Conservation (phyloP, 2,888 invertebrate genomes). For the Calliopum simillimum region DNA sequence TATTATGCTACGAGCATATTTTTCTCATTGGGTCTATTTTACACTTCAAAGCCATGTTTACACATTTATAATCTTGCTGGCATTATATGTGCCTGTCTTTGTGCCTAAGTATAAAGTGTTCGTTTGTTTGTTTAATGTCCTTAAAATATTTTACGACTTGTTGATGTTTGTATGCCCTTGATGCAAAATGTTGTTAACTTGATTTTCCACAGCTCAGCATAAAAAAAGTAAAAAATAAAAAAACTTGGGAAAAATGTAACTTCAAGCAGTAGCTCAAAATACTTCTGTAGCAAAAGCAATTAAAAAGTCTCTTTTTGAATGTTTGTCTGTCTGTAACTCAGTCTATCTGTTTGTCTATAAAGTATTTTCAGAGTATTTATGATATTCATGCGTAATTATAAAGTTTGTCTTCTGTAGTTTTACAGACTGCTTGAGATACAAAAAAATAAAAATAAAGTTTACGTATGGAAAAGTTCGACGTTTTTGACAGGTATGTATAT, state of each 20-base stretch:
- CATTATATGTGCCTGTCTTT: no score
- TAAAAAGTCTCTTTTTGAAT: background rate
- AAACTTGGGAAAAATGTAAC: no score
- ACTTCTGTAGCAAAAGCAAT: background rate
- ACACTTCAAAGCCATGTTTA: conserved; percentile 2
- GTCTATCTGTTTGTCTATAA: background rate
- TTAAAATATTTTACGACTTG: conserved; percentile 24
- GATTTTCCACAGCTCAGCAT: background rate
- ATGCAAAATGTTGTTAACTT: conserved; percentile 13
- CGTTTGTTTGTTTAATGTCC: conserved; percentile 1
- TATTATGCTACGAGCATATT: no score
- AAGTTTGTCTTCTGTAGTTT: background rate
- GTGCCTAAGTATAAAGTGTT: no score
- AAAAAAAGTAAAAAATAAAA: no score
- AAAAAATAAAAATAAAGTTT: no score
- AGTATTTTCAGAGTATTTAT: conserved; percentile 11
- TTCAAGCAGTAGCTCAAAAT: background rate
- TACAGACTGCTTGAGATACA: no score
- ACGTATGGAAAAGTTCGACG: no score
- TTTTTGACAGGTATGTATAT: no score
- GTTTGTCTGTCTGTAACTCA: background rate
- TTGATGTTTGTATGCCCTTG: conserved; percentile 22
- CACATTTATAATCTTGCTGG: background rate
- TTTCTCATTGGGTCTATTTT: background rate
- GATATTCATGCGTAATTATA: conserved; percentile 33